Percentiles rank a stretch among this genome's conserved stretches.
phyloP scores from a whole-genome alignment of 2,797 vertebrate species.

The Chaetodon trifasciatus region DNA sequence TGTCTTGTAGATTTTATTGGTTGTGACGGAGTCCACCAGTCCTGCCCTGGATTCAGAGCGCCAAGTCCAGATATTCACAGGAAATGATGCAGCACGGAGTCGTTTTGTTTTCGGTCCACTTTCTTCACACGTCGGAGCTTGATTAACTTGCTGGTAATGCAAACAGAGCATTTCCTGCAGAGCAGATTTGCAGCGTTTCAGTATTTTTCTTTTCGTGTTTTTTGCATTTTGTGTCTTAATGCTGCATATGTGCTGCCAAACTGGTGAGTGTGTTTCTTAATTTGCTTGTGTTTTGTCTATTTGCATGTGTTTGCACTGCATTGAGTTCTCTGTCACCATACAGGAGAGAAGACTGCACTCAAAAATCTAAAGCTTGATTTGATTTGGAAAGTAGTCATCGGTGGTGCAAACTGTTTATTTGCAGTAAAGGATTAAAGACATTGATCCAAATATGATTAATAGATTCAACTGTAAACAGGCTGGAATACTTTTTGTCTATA shows the following conservation, averaged over 20 bases:
- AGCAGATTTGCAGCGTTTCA: too few species aligned
- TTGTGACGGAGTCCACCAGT: too few species aligned
- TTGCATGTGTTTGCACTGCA: background rate
- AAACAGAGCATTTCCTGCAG: too few species aligned
- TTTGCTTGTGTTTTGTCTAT: slow-evolving; percentile 1
- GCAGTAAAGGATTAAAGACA: too few species aligned
- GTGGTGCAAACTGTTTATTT: background rate
- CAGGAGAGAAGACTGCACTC: background rate
- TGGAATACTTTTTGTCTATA: background rate
- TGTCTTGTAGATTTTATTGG: too few species aligned
- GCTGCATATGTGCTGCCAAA: background rate
- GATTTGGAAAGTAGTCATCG: background rate
- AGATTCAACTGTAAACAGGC: background rate
- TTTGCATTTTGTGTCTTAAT: background rate
- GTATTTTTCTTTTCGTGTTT: background rate
- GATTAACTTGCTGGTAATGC: too few species aligned
- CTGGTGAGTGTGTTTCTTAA: background rate
- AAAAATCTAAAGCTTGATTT: background rate
- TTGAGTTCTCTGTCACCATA: background rate
- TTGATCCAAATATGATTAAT: too few species aligned
- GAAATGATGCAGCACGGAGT: too few species aligned
- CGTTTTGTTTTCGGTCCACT: too few species aligned
- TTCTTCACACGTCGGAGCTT: too few species aligned
- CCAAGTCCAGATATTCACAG: too few species aligned
- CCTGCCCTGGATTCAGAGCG: too few species aligned